Base-by-base conservation (phyloP, 2,888 invertebrate genomes). In the Yponomeuta cagnagella region DNA sequence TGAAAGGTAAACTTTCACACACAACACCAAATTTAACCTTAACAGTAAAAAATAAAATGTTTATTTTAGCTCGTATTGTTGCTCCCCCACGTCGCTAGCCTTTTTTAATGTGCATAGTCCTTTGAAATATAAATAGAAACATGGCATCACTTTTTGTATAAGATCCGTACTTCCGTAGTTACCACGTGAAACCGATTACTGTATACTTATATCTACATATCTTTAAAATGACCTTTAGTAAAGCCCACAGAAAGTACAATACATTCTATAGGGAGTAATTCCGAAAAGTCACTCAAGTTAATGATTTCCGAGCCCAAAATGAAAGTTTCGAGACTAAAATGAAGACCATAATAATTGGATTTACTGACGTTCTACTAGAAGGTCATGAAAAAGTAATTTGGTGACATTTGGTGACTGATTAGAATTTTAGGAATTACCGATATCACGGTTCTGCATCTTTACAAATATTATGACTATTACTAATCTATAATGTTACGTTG, bases 401-500 rank as follows among this genome's bases (percentile, higher is more conserved):
- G 23, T 23, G 23, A 0, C 9, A 5, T 43, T 43, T 43, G 43
- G 43, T 43, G 43, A 43, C 52, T 58, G 15, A 58, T 58, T 15
- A 58, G 15, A 58, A 58, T 12, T 58, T 15, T 15, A 58, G 15
- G 52, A 12, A 15, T 58, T 15, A 58, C 52, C 52, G 15, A 1
- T 15, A 58, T 58, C 52, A 58, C 15, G 12, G 52, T 58, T 58
- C 15, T 15, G 15, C 52, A 58, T 15, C 52, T 58, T 58, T 58
- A 5, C 6, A 58, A 58, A 15, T 58, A 58, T 15, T 58, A 58
- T 58, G 52, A 58, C 52, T 58, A 58, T 58, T 2, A 58, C 52
- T 58, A 58, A 58, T 15, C 87, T 89, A 65, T 70, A 86, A 82
- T 78, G 77, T 90, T 92, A 89, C 86, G 89, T 92, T 92, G 88